Evolutionary conservation across 2,888 invertebrate species (phyloP), one percentile per base, ranked within the genome.

Genomic region (Desoria tigrina): DNA sequence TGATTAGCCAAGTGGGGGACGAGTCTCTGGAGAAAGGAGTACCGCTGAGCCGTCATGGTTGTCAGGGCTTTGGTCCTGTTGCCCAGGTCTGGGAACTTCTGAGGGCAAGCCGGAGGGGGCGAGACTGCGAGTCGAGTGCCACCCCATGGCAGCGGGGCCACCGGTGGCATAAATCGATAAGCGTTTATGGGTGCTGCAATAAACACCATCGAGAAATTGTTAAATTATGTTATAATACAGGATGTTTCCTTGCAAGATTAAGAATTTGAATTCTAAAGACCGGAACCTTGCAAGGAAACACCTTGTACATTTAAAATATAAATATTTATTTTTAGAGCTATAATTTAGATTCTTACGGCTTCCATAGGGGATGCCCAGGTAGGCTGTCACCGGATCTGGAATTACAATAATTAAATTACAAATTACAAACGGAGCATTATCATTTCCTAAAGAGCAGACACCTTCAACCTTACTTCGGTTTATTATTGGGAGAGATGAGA

Each of bases 61-160:
- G 71, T 66, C 26, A 75, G 73, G 45, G 71, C 74, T 64, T 66
- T 66, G 23, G 75, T 73, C 61, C 65, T 65, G 65, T 75, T 75
- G 28, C 71, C 78, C 56, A 86, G 78, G 78, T 87, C 86, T 28
- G 87, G 87, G 11, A 79, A 77, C 11, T 78, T 78, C 81, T 90
- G 92, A 2, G 92, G 92, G 59, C 75, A 75, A 18, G 74, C 75
- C 28, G 75, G 74, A 9, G 75, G 74, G 11, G 69, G 64, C 32
- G 59, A 63, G 50, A 66, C 66, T 24, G 75, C 75, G 23, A 63
- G 49, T 49, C 72, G 65, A n/a, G 71, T 70, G 23, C 65, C 72
- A 42, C 65, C 61, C 75, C 75, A 75, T 42, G 73, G 72, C 23
- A 74, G 68, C n/a, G 75, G 75, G 32, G 75, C 75, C 37, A 74